Base-by-base conservation (phyloP, 2,113 vertebrate species). In the Ivindomyrus marchei region DNA sequence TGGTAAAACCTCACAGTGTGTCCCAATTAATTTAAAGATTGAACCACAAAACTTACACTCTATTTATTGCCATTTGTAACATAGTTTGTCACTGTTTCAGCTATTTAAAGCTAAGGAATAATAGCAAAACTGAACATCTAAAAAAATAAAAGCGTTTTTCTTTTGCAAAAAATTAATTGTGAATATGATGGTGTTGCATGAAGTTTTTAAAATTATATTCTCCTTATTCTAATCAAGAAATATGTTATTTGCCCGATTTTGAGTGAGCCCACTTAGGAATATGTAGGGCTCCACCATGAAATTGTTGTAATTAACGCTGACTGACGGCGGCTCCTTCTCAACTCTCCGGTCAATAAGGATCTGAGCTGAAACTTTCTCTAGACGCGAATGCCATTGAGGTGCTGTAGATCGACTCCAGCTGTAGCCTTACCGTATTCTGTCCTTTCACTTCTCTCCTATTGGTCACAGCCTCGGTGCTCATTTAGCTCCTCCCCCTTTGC, bases 151-250 rank as follows among this genome's bases (percentile, higher is more conserved):
- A 58, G 36, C 4, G 0, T 52, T 89, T 88, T 91, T 92, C 92
- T 92, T 93, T 92, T 92, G 92, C 93, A 58, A 86, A 89, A 19
- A 91, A 92, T 92, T 94, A 94, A 94, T 95, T 94, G 92, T 92
- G 93, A 91, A 94, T 95, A 91, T 92, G 92, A 93, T 92, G 91
- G 93, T 93, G 95, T 93, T 94, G 93, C 94, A 95, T 95, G 93
- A 94, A 95, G 93, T 93, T 93, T 84, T 93, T 88, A 92, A 94
- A 94, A 95, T 94, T 56, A 92, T 92, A 91, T 91, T 47, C 88
- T 88, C 90, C 91, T 93, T 94, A 94, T 94, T 94, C 92, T 92
- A 50, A 92, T 92, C 91, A 87, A 84, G 92, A 91, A 92, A 92
- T 89, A 87, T 92, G 89, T 53, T 90, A 88, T 92, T 90, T 87